Conservation (phyloP, 2,113 vertebrate species). For the Cyanocitta stelleri region DNA sequence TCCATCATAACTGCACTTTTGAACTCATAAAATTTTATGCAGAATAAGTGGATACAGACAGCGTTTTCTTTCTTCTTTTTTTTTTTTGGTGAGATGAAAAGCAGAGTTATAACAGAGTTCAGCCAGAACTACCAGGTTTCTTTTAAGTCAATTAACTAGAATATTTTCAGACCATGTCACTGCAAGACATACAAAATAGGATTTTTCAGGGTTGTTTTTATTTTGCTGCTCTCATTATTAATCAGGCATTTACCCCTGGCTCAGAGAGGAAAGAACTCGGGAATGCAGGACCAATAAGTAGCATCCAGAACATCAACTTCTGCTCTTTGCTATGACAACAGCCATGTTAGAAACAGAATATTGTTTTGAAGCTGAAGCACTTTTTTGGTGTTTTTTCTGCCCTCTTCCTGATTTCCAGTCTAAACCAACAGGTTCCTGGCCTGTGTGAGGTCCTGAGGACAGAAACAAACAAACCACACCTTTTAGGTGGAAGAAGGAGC, state of each 20-base stretch:
- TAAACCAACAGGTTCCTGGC: background rate
- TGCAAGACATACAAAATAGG: background rate
- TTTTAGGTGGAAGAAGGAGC: background rate
- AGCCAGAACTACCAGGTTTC: background rate
- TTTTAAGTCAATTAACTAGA: background rate
- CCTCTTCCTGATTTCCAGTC: background rate
- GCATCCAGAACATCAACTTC: background rate
- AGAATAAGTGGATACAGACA: conserved; percentile 19
- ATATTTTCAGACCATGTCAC: background rate
- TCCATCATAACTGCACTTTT: conserved; percentile 51
- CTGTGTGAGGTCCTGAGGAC: background rate
- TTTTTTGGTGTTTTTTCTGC: background rate
- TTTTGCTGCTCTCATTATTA: background rate
- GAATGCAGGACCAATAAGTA: background rate
- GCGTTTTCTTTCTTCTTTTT: background rate
- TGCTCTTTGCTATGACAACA: background rate
- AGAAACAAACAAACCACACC: background rate
- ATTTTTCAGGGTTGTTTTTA: background rate
- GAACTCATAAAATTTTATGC: conserved; percentile 24
- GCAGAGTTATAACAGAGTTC: background rate
- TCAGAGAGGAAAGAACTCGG: background rate
- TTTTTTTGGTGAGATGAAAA: background rate
- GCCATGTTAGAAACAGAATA: background rate
- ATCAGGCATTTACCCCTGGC: background rate
- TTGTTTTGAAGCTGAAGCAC: background rate